Evolutionary conservation across 1,140 invertebrate species (phyloP), one percentile per base, ranked within the genome.

Genomic region (Aphaenogaster floridana): DNA sequence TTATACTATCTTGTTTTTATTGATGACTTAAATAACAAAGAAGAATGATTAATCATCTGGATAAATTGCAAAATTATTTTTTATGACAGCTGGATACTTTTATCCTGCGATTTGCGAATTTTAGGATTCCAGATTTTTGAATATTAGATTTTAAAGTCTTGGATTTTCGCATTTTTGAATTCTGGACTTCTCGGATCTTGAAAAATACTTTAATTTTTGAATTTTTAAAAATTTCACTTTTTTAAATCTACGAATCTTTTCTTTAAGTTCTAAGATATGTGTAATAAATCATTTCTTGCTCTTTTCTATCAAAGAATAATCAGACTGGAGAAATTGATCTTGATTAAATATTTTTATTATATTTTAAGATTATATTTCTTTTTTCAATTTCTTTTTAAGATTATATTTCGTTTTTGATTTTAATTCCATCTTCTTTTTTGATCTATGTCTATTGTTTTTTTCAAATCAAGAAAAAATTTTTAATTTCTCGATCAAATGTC

Each of bases 361-460:
- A 28, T 79, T 66, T 52, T 42, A 52, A 28, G 0, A 57, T 64
- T 88, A 57, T 69, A 28, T 71, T 52, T 13, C 28, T 28, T 64
- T 39, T 50, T 5, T 39, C 9, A n/a, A 71, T 21, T n/a, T n/a
- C n/a, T n/a, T 79, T 66, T 52, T 42, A 52, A 28, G 0, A 57
- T 64, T 88, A 57, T 69, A 28, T 71, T 52, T 13, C 28, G 0
- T 11, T 59, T 34, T 86, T 48, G n/a, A n/a, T 63, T 63, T 74
- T 54, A 34, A 17, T 52, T 42, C 2, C 21, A 39, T 42, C 42
- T 68, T 17, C 7, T n/a, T 39, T 59, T 87, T 45, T 42, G 1
- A 9, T 17, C 6, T n/a, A 3, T 39, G 9, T 77, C 1, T 74
- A 34, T 50, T 50, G 17, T 45, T 6, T n/a, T 17, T 54, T 42